Evolutionary conservation across 2,113 vertebrate species (phyloP).

Genomic region (Orthonyx spaldingii): DNA sequence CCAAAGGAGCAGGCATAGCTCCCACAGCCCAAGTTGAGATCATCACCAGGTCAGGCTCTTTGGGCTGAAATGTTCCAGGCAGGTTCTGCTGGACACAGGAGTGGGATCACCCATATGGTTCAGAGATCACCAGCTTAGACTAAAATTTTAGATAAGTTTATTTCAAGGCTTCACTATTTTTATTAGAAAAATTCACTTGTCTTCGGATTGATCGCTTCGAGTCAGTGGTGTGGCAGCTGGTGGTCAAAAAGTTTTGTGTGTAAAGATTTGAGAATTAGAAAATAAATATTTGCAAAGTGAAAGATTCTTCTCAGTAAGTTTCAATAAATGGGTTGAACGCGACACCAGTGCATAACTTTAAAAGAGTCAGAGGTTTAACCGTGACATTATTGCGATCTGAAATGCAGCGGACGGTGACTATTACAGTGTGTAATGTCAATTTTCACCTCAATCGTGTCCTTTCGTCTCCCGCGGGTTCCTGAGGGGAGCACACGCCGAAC

Average conservation of each 20-base stretch:
- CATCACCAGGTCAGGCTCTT: neutral
- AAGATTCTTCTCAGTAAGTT: neutral
- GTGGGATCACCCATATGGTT: fast-evolving
- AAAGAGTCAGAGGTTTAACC: neutral
- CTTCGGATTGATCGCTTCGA: neutral
- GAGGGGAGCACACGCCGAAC: neutral
- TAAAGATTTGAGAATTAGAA: neutral
- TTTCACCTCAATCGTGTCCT: fast-evolving
- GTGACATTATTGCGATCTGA: neutral
- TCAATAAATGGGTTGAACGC: fast-evolving
- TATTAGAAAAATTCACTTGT: neutral
- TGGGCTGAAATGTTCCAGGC: neutral
- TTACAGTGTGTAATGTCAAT: neutral
- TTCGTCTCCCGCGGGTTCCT: fast-evolving
- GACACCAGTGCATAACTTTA: too few species aligned
- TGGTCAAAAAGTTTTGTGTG: neutral
- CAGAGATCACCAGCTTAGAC: too few species aligned
- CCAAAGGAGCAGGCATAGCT: neutral
- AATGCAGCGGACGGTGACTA: neutral
- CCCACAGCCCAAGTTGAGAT: fast-evolving
- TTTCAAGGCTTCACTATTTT: neutral
- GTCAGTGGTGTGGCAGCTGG: fast-evolving
- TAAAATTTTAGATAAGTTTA: neutral
- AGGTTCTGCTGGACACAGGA: neutral
- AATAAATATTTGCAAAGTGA: neutral